Evolutionary conservation across 1,140 invertebrate species (phyloP).

Genomic region (Trichonephila clavipes): DNA sequence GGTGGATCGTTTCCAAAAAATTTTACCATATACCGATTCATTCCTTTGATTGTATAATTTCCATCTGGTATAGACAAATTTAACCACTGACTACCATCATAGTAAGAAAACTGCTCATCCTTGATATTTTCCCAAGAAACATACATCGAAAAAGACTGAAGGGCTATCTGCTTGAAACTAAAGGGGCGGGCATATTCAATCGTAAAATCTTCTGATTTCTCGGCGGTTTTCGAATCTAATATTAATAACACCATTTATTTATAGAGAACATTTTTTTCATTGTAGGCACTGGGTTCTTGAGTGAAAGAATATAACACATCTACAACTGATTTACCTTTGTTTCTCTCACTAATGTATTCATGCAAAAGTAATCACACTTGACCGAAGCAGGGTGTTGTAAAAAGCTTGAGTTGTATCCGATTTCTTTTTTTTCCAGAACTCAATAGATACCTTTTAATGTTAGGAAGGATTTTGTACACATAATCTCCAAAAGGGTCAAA

Average conservation of each 20-base stretch:
- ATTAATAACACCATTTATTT: background rate
- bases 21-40: too few relatives aligned
- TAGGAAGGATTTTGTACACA: background rate
- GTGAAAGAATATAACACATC: conserved; percentile 33
- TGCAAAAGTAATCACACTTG: conserved; percentile 45
- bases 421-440: background rate
- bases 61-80: too few relatives aligned
- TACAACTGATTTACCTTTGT: background rate
- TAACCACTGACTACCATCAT: too few relatives aligned
- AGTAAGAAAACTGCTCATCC: too few relatives aligned
- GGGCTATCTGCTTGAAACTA: too few relatives aligned
- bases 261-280: conserved; percentile 30
- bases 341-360: conserved; percentile 36
- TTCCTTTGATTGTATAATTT: too few relatives aligned
- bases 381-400: background rate
- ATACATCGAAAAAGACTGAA: too few relatives aligned
- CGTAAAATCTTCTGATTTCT: too few relatives aligned
- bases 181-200: too few relatives aligned
- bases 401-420: background rate
- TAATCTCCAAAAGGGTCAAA: conserved; percentile 42
- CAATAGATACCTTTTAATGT: background rate
- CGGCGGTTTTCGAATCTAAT: too few relatives aligned
- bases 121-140: too few relatives aligned
- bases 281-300: background rate
- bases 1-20: too few relatives aligned